Percentiles rank a stretch among this genome's conserved stretches.
Conservation (phyloP, 2,888 invertebrate genomes). For the Phasia obesa region DNA sequence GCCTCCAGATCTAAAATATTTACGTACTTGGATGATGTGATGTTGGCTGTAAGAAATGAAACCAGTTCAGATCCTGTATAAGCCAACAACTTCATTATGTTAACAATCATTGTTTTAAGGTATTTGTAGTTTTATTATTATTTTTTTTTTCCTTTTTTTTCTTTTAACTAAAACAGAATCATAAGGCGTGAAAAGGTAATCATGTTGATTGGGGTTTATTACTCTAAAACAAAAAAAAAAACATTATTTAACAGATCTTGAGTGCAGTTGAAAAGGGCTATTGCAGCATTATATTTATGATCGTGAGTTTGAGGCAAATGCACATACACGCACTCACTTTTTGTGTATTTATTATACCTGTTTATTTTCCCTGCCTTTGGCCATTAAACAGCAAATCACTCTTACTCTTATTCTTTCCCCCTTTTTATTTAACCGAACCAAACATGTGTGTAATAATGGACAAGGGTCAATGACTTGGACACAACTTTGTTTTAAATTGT, state of each 20-base stretch:
- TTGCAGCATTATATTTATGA: slow-evolving; percentile 17
- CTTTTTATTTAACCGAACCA: neutral
- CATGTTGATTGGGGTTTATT: slow-evolving; percentile 10
- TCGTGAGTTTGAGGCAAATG: neutral
- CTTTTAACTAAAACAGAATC: slow-evolving; percentile 44
- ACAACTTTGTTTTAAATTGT: neutral
- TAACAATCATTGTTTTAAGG: slow-evolving; percentile 1
- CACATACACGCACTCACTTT: neutral
- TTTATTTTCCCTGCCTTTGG: slow-evolving; percentile 18
- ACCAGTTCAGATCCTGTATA: slow-evolving; percentile 70
- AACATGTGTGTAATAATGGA: slow-evolving; percentile 24
- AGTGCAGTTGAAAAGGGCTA: neutral
- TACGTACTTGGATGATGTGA: slow-evolving; percentile 6
- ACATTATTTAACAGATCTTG: neutral
- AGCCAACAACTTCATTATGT: slow-evolving; percentile 49
- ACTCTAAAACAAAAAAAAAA: neutral
- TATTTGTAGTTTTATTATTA: too few relatives aligned
- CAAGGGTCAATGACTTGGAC: slow-evolving; percentile 47
- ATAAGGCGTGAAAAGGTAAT: slow-evolving; percentile 62
- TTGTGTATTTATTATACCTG: slow-evolving; percentile 7
- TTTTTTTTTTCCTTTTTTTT: too few relatives aligned
- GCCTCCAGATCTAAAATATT: slow-evolving; percentile 15
- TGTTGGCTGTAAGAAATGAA: slow-evolving; percentile 55
- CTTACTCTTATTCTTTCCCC: slow-evolving; percentile 60
- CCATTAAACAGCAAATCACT: slow-evolving; percentile 53